Evolutionary conservation across 2,113 vertebrate genomes (phyloP).

Genomic region (Plecturocebus donacophilus): DNA sequence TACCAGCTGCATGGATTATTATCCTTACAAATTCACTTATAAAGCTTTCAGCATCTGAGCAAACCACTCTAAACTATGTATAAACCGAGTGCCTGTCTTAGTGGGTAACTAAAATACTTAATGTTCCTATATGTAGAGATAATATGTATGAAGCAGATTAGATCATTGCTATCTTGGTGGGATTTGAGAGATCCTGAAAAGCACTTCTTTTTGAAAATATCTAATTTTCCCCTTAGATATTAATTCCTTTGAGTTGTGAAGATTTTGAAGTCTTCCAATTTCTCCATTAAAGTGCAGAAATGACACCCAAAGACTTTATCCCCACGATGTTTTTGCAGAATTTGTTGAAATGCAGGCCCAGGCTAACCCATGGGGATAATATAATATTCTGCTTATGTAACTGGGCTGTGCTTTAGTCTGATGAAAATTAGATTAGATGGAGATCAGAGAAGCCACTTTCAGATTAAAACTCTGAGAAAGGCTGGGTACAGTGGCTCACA

Average conservation of each 20-base stretch:
- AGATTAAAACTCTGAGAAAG: background rate
- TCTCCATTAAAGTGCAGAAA: background rate
- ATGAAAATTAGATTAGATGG: background rate
- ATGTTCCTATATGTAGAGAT: background rate
- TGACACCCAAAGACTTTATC: background rate
- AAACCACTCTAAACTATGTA: background rate
- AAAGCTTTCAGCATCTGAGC: constrained; percentile 20
- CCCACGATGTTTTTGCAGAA: background rate
- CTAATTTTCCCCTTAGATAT: background rate
- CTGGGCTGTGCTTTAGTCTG: background rate
- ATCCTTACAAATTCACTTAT: background rate
- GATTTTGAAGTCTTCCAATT: constrained; percentile 10
- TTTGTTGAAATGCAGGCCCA: background rate
- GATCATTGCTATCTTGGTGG: background rate
- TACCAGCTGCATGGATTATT: background rate
- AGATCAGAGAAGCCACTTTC: background rate
- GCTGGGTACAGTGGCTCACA: too few species aligned
- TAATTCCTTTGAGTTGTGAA: background rate
- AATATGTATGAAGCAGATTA: background rate
- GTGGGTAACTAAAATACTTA: background rate
- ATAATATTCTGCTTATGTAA: background rate
- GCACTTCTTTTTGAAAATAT: background rate
- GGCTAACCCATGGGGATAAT: background rate
- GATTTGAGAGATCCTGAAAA: background rate
- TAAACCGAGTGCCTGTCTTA: background rate